Base-by-base conservation (phyloP, 2,888 invertebrate genomes). In the Girardia tigrina region DNA sequence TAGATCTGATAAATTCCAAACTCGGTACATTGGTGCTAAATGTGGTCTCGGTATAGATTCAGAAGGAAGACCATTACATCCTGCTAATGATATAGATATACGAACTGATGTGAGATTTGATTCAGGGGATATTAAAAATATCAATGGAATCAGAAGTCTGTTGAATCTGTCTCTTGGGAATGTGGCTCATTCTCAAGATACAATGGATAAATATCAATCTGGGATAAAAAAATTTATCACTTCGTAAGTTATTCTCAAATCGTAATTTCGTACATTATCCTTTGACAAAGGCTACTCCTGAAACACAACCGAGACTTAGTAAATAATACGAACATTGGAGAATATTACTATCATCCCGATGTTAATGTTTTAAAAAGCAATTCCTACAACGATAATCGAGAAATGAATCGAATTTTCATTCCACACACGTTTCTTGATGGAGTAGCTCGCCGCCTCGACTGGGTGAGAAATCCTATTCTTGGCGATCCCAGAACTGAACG, bases 1-100 rank as follows among this genome's bases (percentile, higher is more conserved):
- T 56, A 56, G 56, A 8, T 56, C 56, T 16, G 56, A 56, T 56
- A 56, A 56, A n/a, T 56, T 56, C 23, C 56, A 56, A 56, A 56
- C 56, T 8, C 56, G 56, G n/a, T 56, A 56, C n/a, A 56, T 56
- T 56, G 71, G 71, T 12, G 71, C 71, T 4, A 29, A 12, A 28
- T 71, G 71, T 29, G 71, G 71, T 71, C 71, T 71, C 2, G 71
- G 71, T 71, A 28, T 28, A 8, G 71, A 71, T 29, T 27, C 27
- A 4, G 29, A 29, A 12, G 71, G 71, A 8, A 26, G 29, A 8
- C 71, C 71, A 28, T 28, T 71, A 14, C 71, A 71, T 23, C 71
- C 71, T 16, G 28, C 27, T 12, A 71, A 71, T 29, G 71, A 71
- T 23, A 29, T 71, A n/a, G 71, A 71, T 6, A 29, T 71, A n/a